Evolutionary conservation across 1,140 invertebrate species (phyloP), one percentile per base, ranked within the genome.

Genomic region (Bombus vancouverensis): DNA sequence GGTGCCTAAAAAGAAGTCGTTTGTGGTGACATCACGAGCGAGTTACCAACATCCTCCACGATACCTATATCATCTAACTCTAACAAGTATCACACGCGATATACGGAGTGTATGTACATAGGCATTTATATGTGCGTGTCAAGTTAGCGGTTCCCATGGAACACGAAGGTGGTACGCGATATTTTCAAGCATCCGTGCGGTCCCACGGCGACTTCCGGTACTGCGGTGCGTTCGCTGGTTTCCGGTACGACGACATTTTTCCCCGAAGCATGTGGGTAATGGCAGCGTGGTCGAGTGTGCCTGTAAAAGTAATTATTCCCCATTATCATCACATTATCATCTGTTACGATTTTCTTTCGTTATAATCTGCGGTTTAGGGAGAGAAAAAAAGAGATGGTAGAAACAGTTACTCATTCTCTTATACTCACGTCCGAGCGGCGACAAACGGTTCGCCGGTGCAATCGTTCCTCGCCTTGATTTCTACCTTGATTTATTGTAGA

Each of bases 151-250:
- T 90, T 87, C 87, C 88, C 87, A 89, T 42, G 82, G 57, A 76
- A 82, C 62, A 66, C 53, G 81, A 75, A 85, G 59, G 70, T n/a
- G 70, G 28, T 73, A 71, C 75, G 66, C 39, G 73, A 84, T 88
- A 73, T 91, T 89, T 90, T 79, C 83, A 85, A 83, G 81, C 73
- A 87, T 84, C 81, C 72, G 28, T 65, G 75, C 80, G 86, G 66
- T 88, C 88, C 88, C 88, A 88, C 88, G 90, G 62, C 39, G 76
- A 88, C 86, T 89, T 91, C 90, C 90, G 88, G 86, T 89, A 85
- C 82, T 77, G 59, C 47, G 74, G 71, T 34, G 74, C 72, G 71
- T 85, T 79, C 9, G 75, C 73, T n/a, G 75, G 37, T 37, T 91
- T 88, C 86, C 88, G 66, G 87, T 81, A 59, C 57, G 44, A 73